Base-by-base conservation (phyloP, 2,797 vertebrate species). In the Pitangus sulphuratus region DNA sequence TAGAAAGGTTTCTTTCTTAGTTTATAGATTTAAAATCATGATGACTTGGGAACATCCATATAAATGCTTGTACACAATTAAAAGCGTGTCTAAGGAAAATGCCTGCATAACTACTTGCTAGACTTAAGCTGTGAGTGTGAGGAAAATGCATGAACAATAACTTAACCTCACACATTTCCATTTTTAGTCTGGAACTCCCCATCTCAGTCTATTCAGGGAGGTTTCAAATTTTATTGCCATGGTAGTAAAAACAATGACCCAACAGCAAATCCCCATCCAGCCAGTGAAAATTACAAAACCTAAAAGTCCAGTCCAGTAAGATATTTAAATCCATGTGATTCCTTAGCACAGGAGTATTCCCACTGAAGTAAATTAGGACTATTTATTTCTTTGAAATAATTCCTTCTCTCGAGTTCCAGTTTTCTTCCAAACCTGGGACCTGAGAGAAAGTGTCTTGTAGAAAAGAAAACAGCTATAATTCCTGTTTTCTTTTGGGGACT, bases 191-290 rank as follows among this genome's bases (percentile, higher is more conserved):
- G 85, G 30, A 96, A 62, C 72, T 89, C 83, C 20, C 50, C 71
- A 47, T 62, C 31, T 88, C 65, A 81, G 37, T 69, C 33, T 75
- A 1, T 90, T 91, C 66, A 1, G 64, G 70, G 45, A 42, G 39
- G 90, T 90, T 95, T 96, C 91, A 90, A 54, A 86, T 95, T 96
- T 95, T 94, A 95, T 79, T 93, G 65, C 66, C 31, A 51, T 62
- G 44, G 85, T 51, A 93, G 83, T 90, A 94, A 95, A 95, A 96
- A 84, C 76, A 97, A 71, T 89, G 72, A 96, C 65, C 85, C 76
- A 95, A 91, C 58, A 90, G 58, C 30, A 94, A 65, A 57, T 69
- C 42, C 28, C 61, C 54, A 60, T 84, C 65, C 76, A 96, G 69
- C 16, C 74, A 95, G 54, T 95, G 91, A 95, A 95, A 95, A 93